These are phyloP conservation scores for Anniella stebbinsi DNA, from an alignment of 2,797 vertebrate genomes.

Conservation along the genomic window DNA sequence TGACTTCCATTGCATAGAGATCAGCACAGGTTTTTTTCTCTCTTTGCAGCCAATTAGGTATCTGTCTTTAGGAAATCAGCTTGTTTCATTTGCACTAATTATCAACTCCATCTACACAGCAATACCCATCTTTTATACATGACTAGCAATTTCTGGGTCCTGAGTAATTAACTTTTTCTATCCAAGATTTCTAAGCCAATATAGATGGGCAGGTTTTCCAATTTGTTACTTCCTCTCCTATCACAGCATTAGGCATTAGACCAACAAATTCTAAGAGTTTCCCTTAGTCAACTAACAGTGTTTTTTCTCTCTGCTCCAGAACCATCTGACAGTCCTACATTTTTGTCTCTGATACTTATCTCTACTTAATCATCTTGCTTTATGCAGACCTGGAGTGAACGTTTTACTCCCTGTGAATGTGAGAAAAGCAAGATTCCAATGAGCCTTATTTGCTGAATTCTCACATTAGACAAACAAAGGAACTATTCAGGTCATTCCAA, in stretches of 20 bases:
- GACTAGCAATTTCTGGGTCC: not conserved
- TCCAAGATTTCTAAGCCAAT: not conserved
- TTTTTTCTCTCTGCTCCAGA: not conserved
- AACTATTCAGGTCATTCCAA: not conserved
- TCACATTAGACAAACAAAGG: not conserved
- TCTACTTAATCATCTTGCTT: not conserved
- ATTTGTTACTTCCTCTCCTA: accelerated
- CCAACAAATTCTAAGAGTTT: not conserved
- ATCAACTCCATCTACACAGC: not conserved
- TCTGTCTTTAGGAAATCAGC: not conserved
- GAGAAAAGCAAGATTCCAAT: not conserved
- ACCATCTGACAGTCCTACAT: not conserved
- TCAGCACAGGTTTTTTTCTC: not conserved
- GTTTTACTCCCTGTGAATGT: not conserved
- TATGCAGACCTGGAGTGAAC: not conserved
- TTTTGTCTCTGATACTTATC: too few relatives aligned
- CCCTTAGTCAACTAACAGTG: not conserved
- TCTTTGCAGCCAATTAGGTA: not conserved
- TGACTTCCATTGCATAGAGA: accelerated
- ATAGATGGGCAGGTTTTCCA: not conserved
- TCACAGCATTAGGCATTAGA: not conserved
- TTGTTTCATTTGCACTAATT: not conserved
- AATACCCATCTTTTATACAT: not conserved
- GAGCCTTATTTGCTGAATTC: not conserved
- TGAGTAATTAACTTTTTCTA: not conserved